These are phyloP conservation scores for Lamellibrachia satsuma DNA, from an alignment of 2,888 invertebrate genomes.

Conservation along the genomic window DNA sequence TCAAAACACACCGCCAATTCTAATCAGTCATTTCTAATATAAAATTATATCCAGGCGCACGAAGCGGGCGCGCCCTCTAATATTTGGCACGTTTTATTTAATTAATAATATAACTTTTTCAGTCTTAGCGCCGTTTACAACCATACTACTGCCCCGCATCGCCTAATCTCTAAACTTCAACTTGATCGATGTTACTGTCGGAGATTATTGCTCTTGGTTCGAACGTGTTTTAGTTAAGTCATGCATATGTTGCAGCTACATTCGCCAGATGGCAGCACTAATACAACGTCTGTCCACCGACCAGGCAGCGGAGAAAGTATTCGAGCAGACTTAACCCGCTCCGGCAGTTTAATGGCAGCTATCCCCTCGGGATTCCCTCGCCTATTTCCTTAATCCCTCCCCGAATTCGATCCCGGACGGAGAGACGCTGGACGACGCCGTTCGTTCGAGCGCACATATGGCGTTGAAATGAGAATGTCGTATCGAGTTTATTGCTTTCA, in stretches of 20 bases:
- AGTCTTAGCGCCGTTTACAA: too few species aligned
- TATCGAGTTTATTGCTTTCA: constrained; percentile 3
- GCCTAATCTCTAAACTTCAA: too few species aligned
- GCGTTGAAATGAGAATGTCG: background rate
- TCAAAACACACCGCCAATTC: background rate
- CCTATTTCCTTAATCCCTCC: background rate
- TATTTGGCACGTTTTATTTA: background rate
- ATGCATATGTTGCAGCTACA: background rate
- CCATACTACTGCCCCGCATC: too few species aligned
- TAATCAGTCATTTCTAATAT: background rate
- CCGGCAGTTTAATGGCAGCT: constrained; percentile 17
- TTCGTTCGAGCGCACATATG: background rate
- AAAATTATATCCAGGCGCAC: background rate
- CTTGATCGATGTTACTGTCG: too few species aligned
- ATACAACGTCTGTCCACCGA: background rate
- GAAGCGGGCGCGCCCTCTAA: background rate
- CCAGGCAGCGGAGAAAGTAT: background rate
- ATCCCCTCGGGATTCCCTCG: background rate
- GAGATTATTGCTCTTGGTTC: too few species aligned
- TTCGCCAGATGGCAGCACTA: constrained; percentile 13
- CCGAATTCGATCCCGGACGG: background rate
- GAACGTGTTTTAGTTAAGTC: background rate
- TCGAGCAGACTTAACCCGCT: background rate
- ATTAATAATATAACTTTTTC: too few species aligned
- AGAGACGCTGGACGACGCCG: background rate